Evolutionary conservation across 2,888 invertebrate species (phyloP).

Genomic region (Eutolmus rufibarbis): DNA sequence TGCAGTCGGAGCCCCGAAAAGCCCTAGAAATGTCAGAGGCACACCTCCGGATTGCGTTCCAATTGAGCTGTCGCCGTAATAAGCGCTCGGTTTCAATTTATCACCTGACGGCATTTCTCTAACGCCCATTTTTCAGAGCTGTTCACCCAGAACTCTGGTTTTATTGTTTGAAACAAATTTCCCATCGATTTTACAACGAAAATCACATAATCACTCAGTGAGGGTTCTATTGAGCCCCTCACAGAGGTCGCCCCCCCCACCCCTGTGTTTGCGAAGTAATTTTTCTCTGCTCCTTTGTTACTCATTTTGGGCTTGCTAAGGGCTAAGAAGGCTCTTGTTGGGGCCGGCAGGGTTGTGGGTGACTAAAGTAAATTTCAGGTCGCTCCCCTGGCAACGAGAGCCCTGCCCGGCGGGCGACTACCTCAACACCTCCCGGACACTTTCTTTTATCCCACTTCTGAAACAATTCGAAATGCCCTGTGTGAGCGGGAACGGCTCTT

Average conservation of each 20-base stretch:
- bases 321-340: not conserved
- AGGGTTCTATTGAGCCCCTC: not conserved
- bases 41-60: not conserved
- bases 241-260: not conserved
- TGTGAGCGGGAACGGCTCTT: not conserved
- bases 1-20: not conserved
- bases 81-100: conserved; percentile 10
- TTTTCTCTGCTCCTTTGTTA: not conserved
- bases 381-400: not conserved
- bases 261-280: not conserved
- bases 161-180: conserved; percentile 37
- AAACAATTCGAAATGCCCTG: not conserved
- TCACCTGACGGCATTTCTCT: conserved; percentile 15
- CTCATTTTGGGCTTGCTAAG: not conserved
- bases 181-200: conserved; percentile 17
- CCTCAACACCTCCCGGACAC: not conserved
- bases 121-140: conserved; percentile 27
- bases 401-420: not conserved
- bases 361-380: not conserved
- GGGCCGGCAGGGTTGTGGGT: not conserved
- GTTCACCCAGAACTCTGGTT: conserved; percentile 15
- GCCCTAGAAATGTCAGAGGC: not conserved
- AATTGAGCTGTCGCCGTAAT: conserved; percentile 23
- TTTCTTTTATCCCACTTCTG: not conserved
- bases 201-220: not conserved